These are phyloP conservation scores for Mythimna loreyi DNA, from an alignment of 2,888 invertebrate genomes.

Conservation along the genomic window DNA sequence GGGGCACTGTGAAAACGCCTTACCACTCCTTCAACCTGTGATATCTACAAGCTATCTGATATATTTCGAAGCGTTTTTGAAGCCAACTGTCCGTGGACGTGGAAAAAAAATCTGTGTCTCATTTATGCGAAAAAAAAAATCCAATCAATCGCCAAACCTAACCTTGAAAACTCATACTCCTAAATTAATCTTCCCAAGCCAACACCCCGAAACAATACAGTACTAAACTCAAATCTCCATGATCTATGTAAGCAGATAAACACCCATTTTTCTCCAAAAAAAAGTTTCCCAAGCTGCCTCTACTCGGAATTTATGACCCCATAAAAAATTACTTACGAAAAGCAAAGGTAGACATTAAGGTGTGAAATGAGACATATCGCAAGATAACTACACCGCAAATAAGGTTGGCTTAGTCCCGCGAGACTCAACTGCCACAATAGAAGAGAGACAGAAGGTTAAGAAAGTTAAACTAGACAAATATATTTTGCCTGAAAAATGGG, in stretches of 20 bases:
- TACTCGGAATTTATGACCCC: conserved; percentile 50
- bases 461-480: not conserved
- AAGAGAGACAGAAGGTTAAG: conserved; percentile 26
- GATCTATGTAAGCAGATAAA: conserved; percentile 56
- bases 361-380: conserved; percentile 61
- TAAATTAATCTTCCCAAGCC: conserved; percentile 16
- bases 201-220: conserved; percentile 28
- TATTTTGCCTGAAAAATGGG: too few relatives aligned
- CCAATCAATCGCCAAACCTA: too few relatives aligned
- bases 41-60: too few relatives aligned
- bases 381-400: conserved; percentile 61
- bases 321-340: conserved; percentile 61
- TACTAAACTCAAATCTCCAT: conserved; percentile 28
- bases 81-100: too few relatives aligned
- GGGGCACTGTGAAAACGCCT: too few relatives aligned
- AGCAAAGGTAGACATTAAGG: conserved; percentile 57
- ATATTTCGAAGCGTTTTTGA: too few relatives aligned
- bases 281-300: conserved; percentile 39
- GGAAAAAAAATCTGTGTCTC: too few relatives aligned
- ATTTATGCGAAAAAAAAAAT: too few relatives aligned
- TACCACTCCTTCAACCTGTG: too few relatives aligned
- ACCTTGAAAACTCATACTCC: conserved; percentile 1
- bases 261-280: conserved; percentile 51
- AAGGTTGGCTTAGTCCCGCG: conserved; percentile 50
- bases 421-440: conserved; percentile 13